These are phyloP conservation scores for Dioctria rufipes DNA, from an alignment of 2,888 invertebrate genomes.

Conservation along the genomic window DNA sequence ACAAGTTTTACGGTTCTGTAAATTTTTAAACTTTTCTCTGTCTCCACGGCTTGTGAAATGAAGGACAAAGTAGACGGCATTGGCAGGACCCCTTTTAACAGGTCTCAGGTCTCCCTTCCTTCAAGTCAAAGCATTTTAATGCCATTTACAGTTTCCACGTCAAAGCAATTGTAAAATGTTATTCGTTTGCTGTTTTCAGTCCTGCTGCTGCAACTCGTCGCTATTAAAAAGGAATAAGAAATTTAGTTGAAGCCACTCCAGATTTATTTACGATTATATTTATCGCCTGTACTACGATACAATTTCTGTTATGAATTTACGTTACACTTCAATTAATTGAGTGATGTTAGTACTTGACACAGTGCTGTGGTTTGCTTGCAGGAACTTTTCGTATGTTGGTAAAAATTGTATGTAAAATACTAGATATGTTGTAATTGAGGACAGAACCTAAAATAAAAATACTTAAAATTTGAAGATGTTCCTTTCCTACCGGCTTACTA, in stretches of 20 bases:
- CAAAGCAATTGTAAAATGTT: slow-evolving; percentile 32
- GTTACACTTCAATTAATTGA: slow-evolving; percentile 29
- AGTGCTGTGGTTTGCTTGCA: neutral
- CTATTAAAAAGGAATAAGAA: neutral
- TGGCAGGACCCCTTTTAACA: neutral
- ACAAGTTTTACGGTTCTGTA: slow-evolving; percentile 29
- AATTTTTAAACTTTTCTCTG: slow-evolving; percentile 37
- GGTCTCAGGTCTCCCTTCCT: neutral
- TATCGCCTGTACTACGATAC: neutral
- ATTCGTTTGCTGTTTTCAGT: slow-evolving; percentile 19
- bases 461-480: neutral
- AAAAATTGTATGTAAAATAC: slow-evolving; percentile 21
- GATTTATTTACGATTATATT: slow-evolving; percentile 9
- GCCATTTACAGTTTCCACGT: slow-evolving; percentile 30
- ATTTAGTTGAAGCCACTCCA: slow-evolving; percentile 25
- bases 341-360: neutral
- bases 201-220: no score
- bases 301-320: slow-evolving; percentile 13
- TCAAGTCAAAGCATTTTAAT: slow-evolving; percentile 31
- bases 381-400: neutral
- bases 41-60: slow-evolving; percentile 29
- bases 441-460: neutral
- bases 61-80: slow-evolving; percentile 26
- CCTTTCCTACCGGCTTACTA: neutral
- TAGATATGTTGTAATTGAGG: neutral